Evolutionary conservation across 1,140 invertebrate species (phyloP).

Genomic region (Chironomus striatipennis): DNA sequence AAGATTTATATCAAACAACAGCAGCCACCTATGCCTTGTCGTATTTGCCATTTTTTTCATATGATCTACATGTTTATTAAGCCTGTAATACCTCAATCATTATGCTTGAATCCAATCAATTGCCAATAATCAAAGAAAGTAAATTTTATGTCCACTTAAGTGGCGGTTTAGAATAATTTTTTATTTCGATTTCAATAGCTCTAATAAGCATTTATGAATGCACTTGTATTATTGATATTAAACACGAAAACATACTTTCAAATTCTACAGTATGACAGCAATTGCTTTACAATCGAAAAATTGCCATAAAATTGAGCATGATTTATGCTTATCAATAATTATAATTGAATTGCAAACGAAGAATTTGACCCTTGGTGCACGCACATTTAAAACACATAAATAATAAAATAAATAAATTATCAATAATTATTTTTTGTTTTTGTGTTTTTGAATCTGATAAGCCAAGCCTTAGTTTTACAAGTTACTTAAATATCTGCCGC

Average conservation of each 20-base stretch:
- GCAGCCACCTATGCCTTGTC: constrained; percentile 1
- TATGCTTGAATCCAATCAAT: neutral
- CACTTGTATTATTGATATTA: neutral
- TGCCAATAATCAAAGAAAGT: neutral
- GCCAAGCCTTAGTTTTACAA: too few species aligned
- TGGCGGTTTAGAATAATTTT: too few species aligned
- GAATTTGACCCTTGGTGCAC: neutral
- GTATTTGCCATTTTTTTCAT: neutral
- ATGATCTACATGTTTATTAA: neutral
- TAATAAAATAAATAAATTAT: too few species aligned
- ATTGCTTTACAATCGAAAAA: neutral
- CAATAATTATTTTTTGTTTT: too few species aligned
- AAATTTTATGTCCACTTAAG: neutral
- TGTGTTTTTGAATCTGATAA: too few species aligned
- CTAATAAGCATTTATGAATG: neutral
- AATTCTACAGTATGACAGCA: neutral
- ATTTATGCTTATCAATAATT: neutral
- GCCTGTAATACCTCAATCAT: neutral
- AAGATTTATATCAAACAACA: constrained; percentile 7
- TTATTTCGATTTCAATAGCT: too few species aligned
- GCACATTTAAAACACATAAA: neutral
- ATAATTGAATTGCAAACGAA: neutral
- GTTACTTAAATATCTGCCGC: too few species aligned
- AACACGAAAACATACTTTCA: neutral
- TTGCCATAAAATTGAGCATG: constrained; percentile 1